Evolutionary conservation across 2,797 vertebrate genomes (phyloP).

Genomic region (Sternotherus odoratus): DNA sequence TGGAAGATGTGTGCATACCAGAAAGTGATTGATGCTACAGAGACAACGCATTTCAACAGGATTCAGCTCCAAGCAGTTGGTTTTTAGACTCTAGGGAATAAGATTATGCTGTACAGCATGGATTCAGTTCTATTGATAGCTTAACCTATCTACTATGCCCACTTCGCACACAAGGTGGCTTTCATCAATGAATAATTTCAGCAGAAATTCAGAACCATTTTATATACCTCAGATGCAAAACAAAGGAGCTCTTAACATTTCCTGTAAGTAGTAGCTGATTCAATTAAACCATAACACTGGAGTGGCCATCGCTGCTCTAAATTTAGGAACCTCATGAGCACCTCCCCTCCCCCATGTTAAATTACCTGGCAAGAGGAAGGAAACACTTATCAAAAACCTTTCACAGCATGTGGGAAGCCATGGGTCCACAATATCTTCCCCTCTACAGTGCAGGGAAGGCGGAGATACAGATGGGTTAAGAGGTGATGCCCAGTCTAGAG

Average conservation of each 20-base stretch:
- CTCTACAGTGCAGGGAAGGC: neutral
- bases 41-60: neutral
- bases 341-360: neutral
- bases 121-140: neutral
- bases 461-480: neutral
- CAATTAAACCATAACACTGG: neutral
- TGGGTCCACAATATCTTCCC: neutral
- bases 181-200: neutral
- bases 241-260: neutral
- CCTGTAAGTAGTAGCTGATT: neutral
- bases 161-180: neutral
- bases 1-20: neutral
- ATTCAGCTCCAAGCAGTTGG: neutral
- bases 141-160: neutral
- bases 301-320: neutral
- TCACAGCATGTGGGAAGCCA: neutral
- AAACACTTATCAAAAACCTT: neutral
- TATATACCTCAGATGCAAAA: neutral
- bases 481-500: neutral
- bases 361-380: neutral
- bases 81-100: neutral
- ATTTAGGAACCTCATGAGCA: neutral
- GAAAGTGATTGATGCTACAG: neutral
- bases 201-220: neutral
- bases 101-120: neutral